phyloP scores from a whole-genome alignment of 2,113 vertebrate genomes.

The Oophaga pumilio region DNA sequence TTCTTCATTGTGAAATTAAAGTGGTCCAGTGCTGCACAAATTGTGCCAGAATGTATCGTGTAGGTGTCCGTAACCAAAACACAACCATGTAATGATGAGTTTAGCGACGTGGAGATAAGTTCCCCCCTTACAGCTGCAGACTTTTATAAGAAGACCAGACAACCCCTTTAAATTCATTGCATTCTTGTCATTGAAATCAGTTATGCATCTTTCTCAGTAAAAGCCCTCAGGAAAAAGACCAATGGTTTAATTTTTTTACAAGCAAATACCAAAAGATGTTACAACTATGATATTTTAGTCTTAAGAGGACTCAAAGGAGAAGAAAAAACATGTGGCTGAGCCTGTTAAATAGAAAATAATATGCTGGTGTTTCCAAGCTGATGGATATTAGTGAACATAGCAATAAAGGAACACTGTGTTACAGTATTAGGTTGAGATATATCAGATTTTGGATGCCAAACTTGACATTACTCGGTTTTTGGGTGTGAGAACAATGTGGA shows the following conservation, averaged over 20 bases:
- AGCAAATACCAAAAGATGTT: conserved; percentile 72
- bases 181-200: neutral
- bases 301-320: conserved; percentile 60
- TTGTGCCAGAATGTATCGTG: too few species aligned
- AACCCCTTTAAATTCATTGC: neutral
- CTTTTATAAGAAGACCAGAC: too few species aligned
- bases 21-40: too few species aligned
- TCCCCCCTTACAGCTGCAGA: too few species aligned
- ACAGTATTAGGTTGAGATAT: neutral
- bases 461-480: neutral
- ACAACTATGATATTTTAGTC: conserved; percentile 70
- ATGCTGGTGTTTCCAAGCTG: conserved; percentile 55
- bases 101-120: too few species aligned
- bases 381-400: neutral
- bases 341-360: conserved; percentile 62
- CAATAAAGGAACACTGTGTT: neutral
- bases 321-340: conserved; percentile 63
- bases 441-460: neutral
- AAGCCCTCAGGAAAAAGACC: conserved; percentile 62
- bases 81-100: too few species aligned
- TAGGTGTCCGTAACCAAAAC: too few species aligned
- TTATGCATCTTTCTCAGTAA: conserved; percentile 8
- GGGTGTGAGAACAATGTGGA: neutral
- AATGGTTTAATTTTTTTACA: conserved; percentile 64
- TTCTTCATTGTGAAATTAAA: too few species aligned